Conservation (phyloP, 2,113 vertebrate genomes). For the Corvus moneduloides region DNA sequence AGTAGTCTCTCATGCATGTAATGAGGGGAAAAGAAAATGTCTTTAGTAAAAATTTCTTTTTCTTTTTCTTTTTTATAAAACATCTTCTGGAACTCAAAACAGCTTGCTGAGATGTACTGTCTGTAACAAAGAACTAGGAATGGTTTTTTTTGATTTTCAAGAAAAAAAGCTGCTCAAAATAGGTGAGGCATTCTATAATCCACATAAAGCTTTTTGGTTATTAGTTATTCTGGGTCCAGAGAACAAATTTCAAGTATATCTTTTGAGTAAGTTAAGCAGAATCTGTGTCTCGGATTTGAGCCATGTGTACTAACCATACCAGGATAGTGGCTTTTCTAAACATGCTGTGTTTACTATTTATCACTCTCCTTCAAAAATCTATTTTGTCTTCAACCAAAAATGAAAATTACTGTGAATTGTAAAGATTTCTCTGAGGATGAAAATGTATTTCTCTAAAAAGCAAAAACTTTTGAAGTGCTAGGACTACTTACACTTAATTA, state of each 20-base stretch:
- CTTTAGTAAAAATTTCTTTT: neutral
- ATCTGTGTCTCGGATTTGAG: neutral
- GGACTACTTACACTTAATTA: neutral
- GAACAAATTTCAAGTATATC: neutral
- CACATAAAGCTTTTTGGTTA: neutral
- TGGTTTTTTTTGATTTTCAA: neutral
- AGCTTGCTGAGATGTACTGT: neutral
- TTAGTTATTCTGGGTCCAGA: neutral
- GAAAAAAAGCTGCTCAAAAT: neutral
- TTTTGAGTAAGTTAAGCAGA: neutral
- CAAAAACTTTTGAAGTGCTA: neutral
- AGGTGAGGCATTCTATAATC: neutral
- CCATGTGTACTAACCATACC: neutral
- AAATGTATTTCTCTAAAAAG: neutral
- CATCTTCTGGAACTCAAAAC: neutral
- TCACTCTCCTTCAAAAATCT: neutral
- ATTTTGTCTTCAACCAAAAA: neutral
- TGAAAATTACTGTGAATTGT: neutral
- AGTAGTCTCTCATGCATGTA: neutral
- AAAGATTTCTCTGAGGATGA: neutral
- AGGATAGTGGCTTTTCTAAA: neutral
- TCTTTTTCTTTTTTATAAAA: neutral
- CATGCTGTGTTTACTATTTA: neutral
- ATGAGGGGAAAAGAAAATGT: neutral
- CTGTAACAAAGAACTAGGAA: neutral